Evolutionary conservation across 2,113 vertebrate genomes (phyloP), one percentile per base, ranked within the genome.

Genomic region (Myanophis thanlyinensis): DNA sequence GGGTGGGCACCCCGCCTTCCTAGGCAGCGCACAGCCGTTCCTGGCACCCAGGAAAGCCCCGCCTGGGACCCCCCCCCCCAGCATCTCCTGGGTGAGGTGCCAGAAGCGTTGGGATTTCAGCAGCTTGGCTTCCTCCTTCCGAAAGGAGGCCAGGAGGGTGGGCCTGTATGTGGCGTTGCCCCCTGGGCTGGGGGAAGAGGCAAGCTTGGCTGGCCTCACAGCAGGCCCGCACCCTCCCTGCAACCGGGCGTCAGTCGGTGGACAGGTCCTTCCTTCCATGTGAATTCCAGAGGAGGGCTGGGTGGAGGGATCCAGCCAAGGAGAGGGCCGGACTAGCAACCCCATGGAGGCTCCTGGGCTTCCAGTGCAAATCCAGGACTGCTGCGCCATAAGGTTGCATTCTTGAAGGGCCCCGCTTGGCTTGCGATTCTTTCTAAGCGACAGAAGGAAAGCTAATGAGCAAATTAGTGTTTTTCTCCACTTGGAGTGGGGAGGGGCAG

Each of bases 61-160:
- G 15, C 15, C n/a, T n/a, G 15, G 13, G 5, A 3, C 35, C 35
- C 15, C 15, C 15, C 35, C 35, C 15, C 15, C 15, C 30, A 4
- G 6, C 35, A 0, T 2, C n/a, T 40, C 67, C 67, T 15, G 15
- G 15, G 0, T 3, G 67, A 2, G 15, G 5, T 15, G 2, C 67
- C 6, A 35, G 15, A 35, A 35, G n/a, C 0, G n/a, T 2, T 7
- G n/a, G n/a, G 1, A 20, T 3, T 0, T 2, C 15, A 20, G 67
- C 35, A 20, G 67, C 35, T 20, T 1, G 15, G n/a, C 67, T 80
- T 40, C 6, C 13, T 18, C 6, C 35, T 40, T 40, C 35, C 67
- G 1, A 35, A 18, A 20, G 13, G 5, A 15, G n/a, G 67, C 11
- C n/a, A 6, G 67, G 35, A 40, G 62, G 10, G 30, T 11, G 11